Percentiles rank a stretch among this genome's conserved stretches.
These are phyloP conservation scores for Cyanistes caeruleus DNA, from an alignment of 2,113 vertebrate genomes.

Conservation along the genomic window DNA sequence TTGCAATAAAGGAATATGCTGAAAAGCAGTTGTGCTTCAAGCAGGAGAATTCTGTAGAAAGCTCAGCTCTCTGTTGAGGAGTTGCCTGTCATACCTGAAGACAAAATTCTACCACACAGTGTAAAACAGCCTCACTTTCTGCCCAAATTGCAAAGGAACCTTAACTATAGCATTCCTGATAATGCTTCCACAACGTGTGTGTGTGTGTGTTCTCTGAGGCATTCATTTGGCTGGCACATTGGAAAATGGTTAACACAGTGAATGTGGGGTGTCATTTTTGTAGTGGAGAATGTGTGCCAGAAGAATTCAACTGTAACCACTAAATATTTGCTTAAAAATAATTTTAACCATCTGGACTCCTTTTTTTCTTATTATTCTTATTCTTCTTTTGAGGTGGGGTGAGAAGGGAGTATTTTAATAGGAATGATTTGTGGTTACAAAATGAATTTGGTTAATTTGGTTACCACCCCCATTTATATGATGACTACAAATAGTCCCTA, in stretches of 20 bases:
- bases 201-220: conserved; percentile 63
- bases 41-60: not conserved
- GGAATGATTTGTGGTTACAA: conserved; percentile 74
- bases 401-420: conserved; percentile 68
- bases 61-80: not conserved
- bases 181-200: conserved; percentile 8
- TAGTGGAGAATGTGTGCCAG: conserved; percentile 75
- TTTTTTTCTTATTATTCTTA: conserved; percentile 61
- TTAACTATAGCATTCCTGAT: conserved; percentile 45
- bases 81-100: not conserved
- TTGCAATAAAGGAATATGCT: not conserved
- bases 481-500: conserved; percentile 69
- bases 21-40: not conserved
- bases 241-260: conserved; percentile 78
- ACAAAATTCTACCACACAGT: not conserved
- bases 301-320: conserved; percentile 79
- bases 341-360: conserved; percentile 82
- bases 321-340: conserved; percentile 81
- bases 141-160: not conserved
- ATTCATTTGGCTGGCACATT: conserved; percentile 71
- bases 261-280: conserved; percentile 74
- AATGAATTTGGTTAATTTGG: conserved; percentile 74
- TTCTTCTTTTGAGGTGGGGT: conserved; percentile 69
- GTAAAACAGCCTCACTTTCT: not conserved
- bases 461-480: conserved; percentile 73